A percentile compares a stretch with the other conserved stretches of the same genome.
phyloP scores from a whole-genome alignment of 1,140 invertebrate genomes.

The Nasonia vitripennis region DNA sequence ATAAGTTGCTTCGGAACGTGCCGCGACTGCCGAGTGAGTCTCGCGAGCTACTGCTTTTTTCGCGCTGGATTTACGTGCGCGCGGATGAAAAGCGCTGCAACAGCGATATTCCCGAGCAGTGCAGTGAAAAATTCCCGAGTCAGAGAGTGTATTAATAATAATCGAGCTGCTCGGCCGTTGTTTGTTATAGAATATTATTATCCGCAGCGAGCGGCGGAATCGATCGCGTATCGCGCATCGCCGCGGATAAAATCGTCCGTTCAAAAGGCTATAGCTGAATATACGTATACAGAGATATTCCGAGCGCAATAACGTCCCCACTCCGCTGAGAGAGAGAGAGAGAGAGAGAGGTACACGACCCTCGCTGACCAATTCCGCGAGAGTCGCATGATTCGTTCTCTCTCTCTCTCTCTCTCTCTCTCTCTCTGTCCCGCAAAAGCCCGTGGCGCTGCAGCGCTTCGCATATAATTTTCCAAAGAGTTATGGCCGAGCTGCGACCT shows the following conservation, averaged over 20 bases:
- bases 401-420: background rate
- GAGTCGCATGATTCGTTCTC: slow-evolving; percentile 33
- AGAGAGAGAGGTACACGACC: background rate
- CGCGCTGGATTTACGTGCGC: slow-evolving; percentile 35
- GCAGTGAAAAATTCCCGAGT: too few species aligned
- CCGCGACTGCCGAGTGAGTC: slow-evolving; percentile 49
- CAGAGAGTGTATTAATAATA: too few species aligned
- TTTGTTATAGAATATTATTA: too few species aligned
- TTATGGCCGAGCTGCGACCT: background rate
- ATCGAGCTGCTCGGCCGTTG: too few species aligned
- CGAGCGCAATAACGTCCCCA: background rate
- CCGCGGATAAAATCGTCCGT: background rate
- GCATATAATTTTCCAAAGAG: slow-evolving; percentile 22
- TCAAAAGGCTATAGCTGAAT: background rate
- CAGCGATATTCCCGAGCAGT: slow-evolving; percentile 26
- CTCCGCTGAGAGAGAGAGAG: too few species aligned
- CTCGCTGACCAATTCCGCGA: slow-evolving; percentile 35
- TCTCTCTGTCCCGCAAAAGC: background rate
- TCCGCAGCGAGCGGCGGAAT: background rate
- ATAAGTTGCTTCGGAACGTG: slow-evolving; percentile 66
- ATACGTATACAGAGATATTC: slow-evolving; percentile 14
- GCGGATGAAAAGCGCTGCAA: slow-evolving; percentile 17
- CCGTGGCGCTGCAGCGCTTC: too few species aligned
- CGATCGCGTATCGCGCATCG: slow-evolving; percentile 4
- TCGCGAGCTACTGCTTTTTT: background rate